phyloP scores from a whole-genome alignment of 2,888 invertebrate species.

The Carterocephalus palaemon region DNA sequence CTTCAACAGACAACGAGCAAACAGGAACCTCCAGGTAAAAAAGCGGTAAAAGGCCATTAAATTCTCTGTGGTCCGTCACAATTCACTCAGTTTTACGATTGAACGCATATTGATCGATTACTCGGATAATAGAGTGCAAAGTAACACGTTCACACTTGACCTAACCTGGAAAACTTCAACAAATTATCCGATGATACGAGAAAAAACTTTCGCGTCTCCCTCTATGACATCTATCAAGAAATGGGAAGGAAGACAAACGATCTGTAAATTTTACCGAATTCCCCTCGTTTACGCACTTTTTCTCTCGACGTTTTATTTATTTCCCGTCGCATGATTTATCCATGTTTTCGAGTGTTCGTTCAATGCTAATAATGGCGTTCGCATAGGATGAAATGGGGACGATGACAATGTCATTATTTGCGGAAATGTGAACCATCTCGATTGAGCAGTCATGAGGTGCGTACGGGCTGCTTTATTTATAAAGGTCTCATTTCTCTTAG shows the following conservation, averaged over 20 bases:
- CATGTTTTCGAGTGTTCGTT: slow-evolving; percentile 23
- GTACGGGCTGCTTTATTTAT: no score
- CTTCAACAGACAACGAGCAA: no score
- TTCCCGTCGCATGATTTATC: slow-evolving; percentile 23
- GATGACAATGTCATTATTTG: slow-evolving; percentile 22
- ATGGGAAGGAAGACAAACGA: slow-evolving; percentile 36
- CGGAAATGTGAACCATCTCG: slow-evolving; percentile 19
- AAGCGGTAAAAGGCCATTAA: not conserved
- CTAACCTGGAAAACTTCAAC: slow-evolving; percentile 19
- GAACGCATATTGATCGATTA: slow-evolving; percentile 10
- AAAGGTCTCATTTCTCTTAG: no score
- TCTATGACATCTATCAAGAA: slow-evolving; percentile 34
- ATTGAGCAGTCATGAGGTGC: slow-evolving; percentile 9
- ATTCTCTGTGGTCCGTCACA: not conserved
- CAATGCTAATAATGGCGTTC: slow-evolving; percentile 23
- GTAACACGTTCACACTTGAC: slow-evolving; percentile 21
- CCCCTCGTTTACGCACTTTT: slow-evolving; percentile 22
- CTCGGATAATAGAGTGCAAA: slow-evolving; percentile 15
- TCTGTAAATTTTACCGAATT: slow-evolving; percentile 34
- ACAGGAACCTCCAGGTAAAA: slow-evolving; percentile 9
- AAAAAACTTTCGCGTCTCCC: slow-evolving; percentile 30
- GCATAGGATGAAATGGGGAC: slow-evolving; percentile 16
- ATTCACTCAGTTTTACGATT: slow-evolving; percentile 3
- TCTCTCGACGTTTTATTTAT: slow-evolving; percentile 19
- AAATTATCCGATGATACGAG: slow-evolving; percentile 31